Base-by-base conservation (phyloP, 2,797 vertebrate species). In the Rhabdomys pumilio region DNA sequence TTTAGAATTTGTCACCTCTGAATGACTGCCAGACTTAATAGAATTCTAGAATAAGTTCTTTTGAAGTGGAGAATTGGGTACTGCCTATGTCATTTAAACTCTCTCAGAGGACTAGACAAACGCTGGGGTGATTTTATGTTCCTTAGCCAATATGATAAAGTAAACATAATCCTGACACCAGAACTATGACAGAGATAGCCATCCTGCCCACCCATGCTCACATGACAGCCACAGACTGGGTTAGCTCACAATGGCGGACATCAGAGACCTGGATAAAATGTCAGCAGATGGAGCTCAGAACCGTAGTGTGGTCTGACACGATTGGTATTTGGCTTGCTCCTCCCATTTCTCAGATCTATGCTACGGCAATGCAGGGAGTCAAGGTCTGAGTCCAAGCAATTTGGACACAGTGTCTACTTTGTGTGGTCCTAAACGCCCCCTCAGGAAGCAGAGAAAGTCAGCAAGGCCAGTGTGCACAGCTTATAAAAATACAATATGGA, bases 401-500 rank as follows among this genome's bases (percentile, higher is more conserved):
- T 73, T 47, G 90, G 26, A 91, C 67, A n/a, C 47, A 10, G 5
- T 4, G 47, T 82, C 77, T 24, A 44, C 47, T 75, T 55, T 47
- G 75, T 77, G 79, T 59, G 34, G 44, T 63, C 84, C 61, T 76
- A 44, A 55, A 47, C 24, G 41, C 26, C 76, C 63, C 59, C 84
- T 86, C 63, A 31, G 90, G 50, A 91, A 72, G 50, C 57, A 65
- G n/a, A 89, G 65, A 63, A 4, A 90, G 72, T 22, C 13, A 44
- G 65, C 10, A 63, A 55, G 72, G 53, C 34, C 61, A 76, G 26
- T 41, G 77, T 47, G 63, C 86, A 87, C 65, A 84, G 41, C 31
- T 77, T 89, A 41, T 85, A 91, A 88, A 90, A 87, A 79, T 69
- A 84, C 34, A 34, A 24, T 3, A 65, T 61, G 29, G 55, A 95